phyloP scores from a whole-genome alignment of 1,140 invertebrate species.

The Reticulitermes speratus region DNA sequence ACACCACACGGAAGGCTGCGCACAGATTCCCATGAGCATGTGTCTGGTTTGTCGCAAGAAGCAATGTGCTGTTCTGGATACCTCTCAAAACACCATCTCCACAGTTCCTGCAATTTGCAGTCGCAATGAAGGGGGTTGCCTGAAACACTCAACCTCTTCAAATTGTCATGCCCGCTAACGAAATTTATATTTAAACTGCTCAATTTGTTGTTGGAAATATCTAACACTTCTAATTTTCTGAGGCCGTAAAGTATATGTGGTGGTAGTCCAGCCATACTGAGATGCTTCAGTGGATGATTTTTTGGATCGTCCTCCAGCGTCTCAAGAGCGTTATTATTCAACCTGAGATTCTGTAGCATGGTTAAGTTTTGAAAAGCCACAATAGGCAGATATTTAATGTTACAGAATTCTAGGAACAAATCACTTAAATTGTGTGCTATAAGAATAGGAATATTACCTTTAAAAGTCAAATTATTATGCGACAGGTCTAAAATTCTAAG shows the following conservation, averaged over 20 bases:
- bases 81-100: neutral
- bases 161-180: neutral
- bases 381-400: neutral
- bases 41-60: neutral
- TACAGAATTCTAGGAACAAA: neutral
- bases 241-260: neutral
- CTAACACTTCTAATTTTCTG: neutral
- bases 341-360: neutral
- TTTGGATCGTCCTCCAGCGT: neutral
- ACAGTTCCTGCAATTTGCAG: conserved; percentile 1
- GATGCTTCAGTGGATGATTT: neutral
- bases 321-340: neutral
- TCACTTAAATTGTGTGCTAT: neutral
- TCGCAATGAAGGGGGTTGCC: neutral
- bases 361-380: neutral
- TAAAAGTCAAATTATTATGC: neutral
- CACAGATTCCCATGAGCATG: neutral
- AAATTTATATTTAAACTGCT: neutral
- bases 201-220: neutral
- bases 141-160: neutral
- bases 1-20: neutral
- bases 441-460: neutral
- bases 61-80: neutral
- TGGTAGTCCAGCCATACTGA: neutral
- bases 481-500: neutral